Base-by-base conservation (phyloP, 2,113 vertebrate genomes). In the Varanus komodoensis region DNA sequence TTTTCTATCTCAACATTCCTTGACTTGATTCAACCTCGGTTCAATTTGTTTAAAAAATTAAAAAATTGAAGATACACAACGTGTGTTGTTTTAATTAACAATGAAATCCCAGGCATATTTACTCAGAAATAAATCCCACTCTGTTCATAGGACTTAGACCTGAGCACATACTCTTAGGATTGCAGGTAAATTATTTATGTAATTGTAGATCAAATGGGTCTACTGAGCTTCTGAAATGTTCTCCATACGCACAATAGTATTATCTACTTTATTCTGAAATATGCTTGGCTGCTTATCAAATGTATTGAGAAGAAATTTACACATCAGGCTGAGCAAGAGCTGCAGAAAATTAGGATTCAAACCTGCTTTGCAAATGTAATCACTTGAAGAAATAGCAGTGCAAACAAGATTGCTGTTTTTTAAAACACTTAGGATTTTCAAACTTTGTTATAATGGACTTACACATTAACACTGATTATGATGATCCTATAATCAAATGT, bases 401-500 rank as follows among this genome's bases (percentile, higher is more conserved):
- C 32, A 87, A 77, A 75, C 29, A 27, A 82, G 48, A 5, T 23
- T 79, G 17, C 27, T 27, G 23, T 32, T 32, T 32, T 32, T 64
- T 6, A 2, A 86, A 6, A 64, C 73, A 54, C 27, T 23, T 44
- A n/a, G 8, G 52, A 61, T 75, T 75, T 64, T 82, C 21, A 52
- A 77, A 38, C 29, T 73, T 75, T 78, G 54, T 78, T 25, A 34
- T 83, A 91, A 91, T 68, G 21, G 54, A 83, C 57, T 64, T 48
- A 6, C 71, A 82, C 8, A 83, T 90, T 83, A 87, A 52, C 71
- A 75, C 57, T 91, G 79, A 83, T 75, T 83, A 87, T 50, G 80
- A 91, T 87, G 23, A 77, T 84, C 54, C 23, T 77, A 25, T 91
- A 91, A 91, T 91, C 79, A 91, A 84, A 38, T 87, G 87, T 80